Conservation (phyloP, 2,113 vertebrate species). For the Progne subis region DNA sequence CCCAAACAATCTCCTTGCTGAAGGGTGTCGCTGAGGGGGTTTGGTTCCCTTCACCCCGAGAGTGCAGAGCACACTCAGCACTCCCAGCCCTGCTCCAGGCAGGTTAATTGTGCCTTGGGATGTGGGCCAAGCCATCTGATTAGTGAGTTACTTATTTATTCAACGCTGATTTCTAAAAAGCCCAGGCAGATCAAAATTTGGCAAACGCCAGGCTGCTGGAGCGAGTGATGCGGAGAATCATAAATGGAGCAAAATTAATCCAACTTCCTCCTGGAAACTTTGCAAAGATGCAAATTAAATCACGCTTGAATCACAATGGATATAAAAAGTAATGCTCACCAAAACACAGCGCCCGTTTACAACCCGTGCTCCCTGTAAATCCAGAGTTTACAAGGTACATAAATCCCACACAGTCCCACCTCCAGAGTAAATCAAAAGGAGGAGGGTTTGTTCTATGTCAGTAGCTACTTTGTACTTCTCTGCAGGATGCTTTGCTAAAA, state of each 20-base stretch:
- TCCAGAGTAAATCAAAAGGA: not conserved
- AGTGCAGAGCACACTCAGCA: not conserved
- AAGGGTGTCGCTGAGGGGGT: not conserved
- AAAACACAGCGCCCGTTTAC: not conserved
- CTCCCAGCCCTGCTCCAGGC: not conserved
- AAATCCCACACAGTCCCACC: not conserved
- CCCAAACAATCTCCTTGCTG: not conserved
- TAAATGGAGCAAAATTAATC: constrained; percentile 4
- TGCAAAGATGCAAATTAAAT: not conserved
- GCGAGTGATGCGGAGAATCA: not conserved
- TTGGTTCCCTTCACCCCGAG: not conserved
- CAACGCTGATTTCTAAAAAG: not conserved
- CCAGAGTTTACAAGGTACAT: not conserved
- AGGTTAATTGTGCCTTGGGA: not conserved
- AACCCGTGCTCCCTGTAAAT: not conserved
- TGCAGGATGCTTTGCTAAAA: rapidly evolving
- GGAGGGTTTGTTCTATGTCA: not conserved
- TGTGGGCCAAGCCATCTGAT: not conserved
- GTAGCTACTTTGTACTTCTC: not conserved
- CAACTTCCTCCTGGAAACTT: constrained; percentile 16
- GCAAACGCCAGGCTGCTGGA: not conserved
- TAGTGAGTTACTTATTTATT: constrained; percentile 15
- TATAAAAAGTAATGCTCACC: not conserved
- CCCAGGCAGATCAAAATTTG: constrained; percentile 22
- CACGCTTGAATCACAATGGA: not conserved